Conservation (phyloP, 2,797 vertebrate species). For the Propithecus perrieri region DNA sequence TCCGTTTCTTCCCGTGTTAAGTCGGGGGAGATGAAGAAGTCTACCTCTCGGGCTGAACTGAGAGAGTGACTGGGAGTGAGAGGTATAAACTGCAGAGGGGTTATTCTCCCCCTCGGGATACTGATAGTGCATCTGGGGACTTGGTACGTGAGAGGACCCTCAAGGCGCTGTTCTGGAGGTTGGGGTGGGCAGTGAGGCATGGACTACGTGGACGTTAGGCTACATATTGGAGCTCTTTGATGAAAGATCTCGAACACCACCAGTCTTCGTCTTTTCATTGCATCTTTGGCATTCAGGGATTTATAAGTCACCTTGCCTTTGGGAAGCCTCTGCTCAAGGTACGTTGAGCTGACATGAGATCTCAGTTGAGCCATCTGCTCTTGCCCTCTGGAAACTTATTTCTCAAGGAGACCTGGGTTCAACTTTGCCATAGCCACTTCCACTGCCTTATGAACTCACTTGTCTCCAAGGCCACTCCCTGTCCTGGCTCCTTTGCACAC, state of each 20-base stretch:
- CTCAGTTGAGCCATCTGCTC: not conserved
- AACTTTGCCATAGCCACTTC: not conserved
- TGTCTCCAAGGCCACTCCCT: not conserved
- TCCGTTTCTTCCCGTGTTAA: not conserved
- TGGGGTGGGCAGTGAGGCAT: rapidly evolving
- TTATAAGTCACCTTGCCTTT: not conserved
- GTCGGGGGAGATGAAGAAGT: not conserved
- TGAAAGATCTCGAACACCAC: not conserved
- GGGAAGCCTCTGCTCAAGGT: not conserved
- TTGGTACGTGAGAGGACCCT: not conserved
- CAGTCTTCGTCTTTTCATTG: not conserved
- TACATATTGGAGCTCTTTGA: not conserved
- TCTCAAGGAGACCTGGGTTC: not conserved
- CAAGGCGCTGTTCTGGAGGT: not conserved
- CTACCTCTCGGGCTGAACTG: not conserved
- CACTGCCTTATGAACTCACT: not conserved
- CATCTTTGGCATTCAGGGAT: not conserved
- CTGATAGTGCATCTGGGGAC: not conserved
- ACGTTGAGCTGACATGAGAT: not conserved
- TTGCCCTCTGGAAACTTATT: not conserved
- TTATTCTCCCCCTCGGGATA: not conserved
- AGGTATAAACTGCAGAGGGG: rapidly evolving
- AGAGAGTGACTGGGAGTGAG: not conserved
- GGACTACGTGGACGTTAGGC: not conserved
- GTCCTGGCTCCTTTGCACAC: not conserved